These are phyloP conservation scores for Sweltsa coloradensis DNA, from an alignment of 1,140 invertebrate genomes.

Conservation along the genomic window DNA sequence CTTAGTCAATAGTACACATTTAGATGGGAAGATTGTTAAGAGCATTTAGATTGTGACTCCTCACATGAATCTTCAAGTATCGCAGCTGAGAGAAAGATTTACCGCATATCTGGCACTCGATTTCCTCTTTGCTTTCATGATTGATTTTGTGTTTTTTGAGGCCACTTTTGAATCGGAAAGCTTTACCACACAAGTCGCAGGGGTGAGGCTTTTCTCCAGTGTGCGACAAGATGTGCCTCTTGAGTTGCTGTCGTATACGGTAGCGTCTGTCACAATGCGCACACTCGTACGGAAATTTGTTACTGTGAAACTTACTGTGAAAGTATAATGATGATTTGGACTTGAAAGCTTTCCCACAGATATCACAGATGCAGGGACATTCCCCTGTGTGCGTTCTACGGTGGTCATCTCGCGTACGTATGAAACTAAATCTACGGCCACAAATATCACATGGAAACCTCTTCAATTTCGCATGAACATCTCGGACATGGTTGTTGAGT, in stretches of 20 bases:
- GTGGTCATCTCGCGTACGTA: neutral
- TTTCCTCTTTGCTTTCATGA: slow-evolving; percentile 28
- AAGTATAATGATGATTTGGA: slow-evolving; percentile 4
- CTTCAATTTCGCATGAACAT: slow-evolving; percentile 34
- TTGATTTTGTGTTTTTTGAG: slow-evolving; percentile 29
- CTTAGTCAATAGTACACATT: no score
- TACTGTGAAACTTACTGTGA: slow-evolving; percentile 21
- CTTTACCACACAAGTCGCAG: slow-evolving; percentile 33
- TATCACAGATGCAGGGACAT: slow-evolving; percentile 48
- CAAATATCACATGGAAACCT: slow-evolving; percentile 36
- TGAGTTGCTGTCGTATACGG: slow-evolving; percentile 17
- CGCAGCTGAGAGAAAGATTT: neutral
- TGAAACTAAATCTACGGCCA: slow-evolving; percentile 37
- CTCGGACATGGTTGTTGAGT: slow-evolving; percentile 6
- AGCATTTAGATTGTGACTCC: neutral
- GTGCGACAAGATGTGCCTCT: slow-evolving; percentile 15
- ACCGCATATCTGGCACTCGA: slow-evolving; percentile 14
- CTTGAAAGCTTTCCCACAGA: slow-evolving; percentile 31
- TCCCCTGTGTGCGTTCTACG: slow-evolving; percentile 45
- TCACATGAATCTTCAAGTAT: neutral
- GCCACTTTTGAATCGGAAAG: slow-evolving; percentile 32
- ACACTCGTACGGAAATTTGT: slow-evolving; percentile 20
- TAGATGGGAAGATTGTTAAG: neutral
- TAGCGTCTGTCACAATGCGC: slow-evolving; percentile 21
- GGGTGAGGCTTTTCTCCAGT: slow-evolving; percentile 2